Evolutionary conservation across 2,797 vertebrate genomes (phyloP), one percentile per base, ranked within the genome.

Genomic region (Eptatretus atami): DNA sequence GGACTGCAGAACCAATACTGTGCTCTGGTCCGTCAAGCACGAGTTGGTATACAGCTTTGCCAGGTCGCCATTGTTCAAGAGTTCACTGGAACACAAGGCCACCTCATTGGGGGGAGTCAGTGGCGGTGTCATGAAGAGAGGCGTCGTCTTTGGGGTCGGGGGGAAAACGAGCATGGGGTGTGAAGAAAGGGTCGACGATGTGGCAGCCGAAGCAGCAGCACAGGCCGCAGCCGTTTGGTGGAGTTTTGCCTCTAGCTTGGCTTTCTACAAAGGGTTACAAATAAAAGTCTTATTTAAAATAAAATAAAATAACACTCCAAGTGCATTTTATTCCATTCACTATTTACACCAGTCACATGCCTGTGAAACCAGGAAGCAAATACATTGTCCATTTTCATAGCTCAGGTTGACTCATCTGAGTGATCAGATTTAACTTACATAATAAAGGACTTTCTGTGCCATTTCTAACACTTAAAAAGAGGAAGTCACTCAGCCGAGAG

Each of bases 71-170:
- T 84, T 92, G 70, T 94, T 44, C 31, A 44, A 44, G 31, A 44
- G 31, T 44, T 44, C 31, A 44, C 31, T 88, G 72, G 86, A 86
- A 11, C 84, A 84, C 1, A 86, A 93, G 69, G 96, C 87, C 1
- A 83, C 82, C 74, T 98, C 92, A 15, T 96, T 98, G 63, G 92
- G 92, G 1, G 92, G 92, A 1, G 92, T 98, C 66, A 98, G 81
- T 63, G 92, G 92, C 13, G 92, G 90, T 55, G 92, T 98, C 92
- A 98, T 98, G 74, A 98, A 98, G 8, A 98, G 79, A 11, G 90
- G 90, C 2, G 92, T 98, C 69, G 92, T 98, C 76, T 98, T 98
- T 63, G 92, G 92, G 53, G 92, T 98, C 1, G 90, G 90, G 8
- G 92, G 92, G 75, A 96, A 95, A 70, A 96, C 90, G 15, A 61